Percentiles rank a stretch among this genome's conserved stretches.
Evolutionary conservation across 1,140 invertebrate genomes (phyloP).

Genomic region (Mylabris phalerata): DNA sequence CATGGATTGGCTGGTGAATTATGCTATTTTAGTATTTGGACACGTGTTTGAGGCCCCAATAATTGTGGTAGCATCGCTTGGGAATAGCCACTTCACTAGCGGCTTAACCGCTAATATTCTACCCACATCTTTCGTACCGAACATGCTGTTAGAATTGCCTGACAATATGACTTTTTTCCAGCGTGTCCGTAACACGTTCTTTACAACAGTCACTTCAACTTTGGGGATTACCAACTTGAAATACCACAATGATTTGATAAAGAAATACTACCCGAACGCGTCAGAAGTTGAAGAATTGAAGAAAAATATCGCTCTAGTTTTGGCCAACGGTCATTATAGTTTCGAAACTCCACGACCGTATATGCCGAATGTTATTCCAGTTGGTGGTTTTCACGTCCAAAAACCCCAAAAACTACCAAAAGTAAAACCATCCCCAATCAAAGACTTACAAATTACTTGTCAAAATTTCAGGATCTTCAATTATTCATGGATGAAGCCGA

Average conservation of each 20-base stretch:
- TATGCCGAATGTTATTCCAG: slow-evolving; percentile 49
- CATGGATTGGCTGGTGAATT: slow-evolving; percentile 18
- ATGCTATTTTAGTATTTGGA: slow-evolving; percentile 9
- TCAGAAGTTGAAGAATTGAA: slow-evolving; percentile 24
- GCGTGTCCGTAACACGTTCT: slow-evolving; percentile 3
- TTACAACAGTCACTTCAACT: background rate
- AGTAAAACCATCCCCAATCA: background rate
- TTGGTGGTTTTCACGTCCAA: slow-evolving; percentile 51
- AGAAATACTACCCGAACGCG: slow-evolving; percentile 6
- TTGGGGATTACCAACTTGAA: background rate
- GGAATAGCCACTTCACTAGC: slow-evolving; percentile 3
- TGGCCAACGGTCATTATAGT: slow-evolving; percentile 47
- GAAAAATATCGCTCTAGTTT: slow-evolving; percentile 37
- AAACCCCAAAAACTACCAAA: slow-evolving; percentile 23
- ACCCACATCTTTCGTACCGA: slow-evolving; percentile 10
- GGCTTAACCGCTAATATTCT: slow-evolving; percentile 8
- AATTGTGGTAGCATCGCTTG: slow-evolving; percentile 11
- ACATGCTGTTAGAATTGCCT: background rate
- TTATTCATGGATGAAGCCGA: slow-evolving; percentile 40
- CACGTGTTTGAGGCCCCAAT: slow-evolving; percentile 10
- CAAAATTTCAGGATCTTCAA: slow-evolving; percentile 36
- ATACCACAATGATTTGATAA: slow-evolving; percentile 1
- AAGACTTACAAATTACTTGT: background rate
- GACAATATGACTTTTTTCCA: slow-evolving; percentile 8
- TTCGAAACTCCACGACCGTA: slow-evolving; percentile 42